A percentile compares a stretch with the other conserved stretches of the same genome.
phyloP scores from a whole-genome alignment of 2,113 vertebrate genomes.

The Myotis brandtii region DNA sequence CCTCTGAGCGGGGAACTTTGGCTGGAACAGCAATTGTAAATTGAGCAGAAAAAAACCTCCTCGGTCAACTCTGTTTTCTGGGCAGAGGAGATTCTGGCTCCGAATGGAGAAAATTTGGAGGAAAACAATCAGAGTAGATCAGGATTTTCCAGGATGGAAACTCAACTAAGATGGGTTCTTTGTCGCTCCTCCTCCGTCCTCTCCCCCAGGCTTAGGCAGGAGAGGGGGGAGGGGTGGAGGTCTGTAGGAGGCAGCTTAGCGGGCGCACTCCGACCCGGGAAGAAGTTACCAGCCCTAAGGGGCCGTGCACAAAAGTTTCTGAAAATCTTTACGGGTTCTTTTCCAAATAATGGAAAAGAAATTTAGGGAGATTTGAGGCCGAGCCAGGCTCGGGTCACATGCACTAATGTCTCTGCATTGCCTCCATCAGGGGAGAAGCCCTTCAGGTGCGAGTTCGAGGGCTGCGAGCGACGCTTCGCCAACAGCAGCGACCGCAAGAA shows the following conservation, averaged over 20 bases:
- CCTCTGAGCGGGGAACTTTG: neutral
- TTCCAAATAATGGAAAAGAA: neutral
- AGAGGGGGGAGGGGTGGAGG: slow-evolving; percentile 12
- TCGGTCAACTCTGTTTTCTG: neutral
- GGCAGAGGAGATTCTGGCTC: slow-evolving; percentile 9
- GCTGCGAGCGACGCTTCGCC: slow-evolving; percentile 98
- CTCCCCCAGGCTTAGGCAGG: neutral
- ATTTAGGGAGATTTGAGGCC: neutral
- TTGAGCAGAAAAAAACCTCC: neutral
- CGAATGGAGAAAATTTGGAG: neutral
- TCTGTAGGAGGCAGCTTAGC: neutral
- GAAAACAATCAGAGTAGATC: neutral
- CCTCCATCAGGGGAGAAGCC: slow-evolving; percentile 95
- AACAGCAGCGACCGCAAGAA: slow-evolving; percentile 99
- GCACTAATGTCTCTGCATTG: slow-evolving; percentile 82
- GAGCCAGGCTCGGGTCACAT: neutral
- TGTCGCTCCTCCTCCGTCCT: slow-evolving; percentile 60
- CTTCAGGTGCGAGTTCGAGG: slow-evolving; percentile 98
- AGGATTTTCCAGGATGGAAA: slow-evolving; percentile 47
- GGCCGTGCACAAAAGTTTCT: neutral
- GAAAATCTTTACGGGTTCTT: neutral
- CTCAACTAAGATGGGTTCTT: slow-evolving; percentile 71
- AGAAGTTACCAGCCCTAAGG: neutral
- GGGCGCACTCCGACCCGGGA: neutral
- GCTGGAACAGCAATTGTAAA: slow-evolving; percentile 16